These are phyloP conservation scores for Lottia scabra DNA, from an alignment of 2,888 invertebrate genomes.

Conservation along the genomic window DNA sequence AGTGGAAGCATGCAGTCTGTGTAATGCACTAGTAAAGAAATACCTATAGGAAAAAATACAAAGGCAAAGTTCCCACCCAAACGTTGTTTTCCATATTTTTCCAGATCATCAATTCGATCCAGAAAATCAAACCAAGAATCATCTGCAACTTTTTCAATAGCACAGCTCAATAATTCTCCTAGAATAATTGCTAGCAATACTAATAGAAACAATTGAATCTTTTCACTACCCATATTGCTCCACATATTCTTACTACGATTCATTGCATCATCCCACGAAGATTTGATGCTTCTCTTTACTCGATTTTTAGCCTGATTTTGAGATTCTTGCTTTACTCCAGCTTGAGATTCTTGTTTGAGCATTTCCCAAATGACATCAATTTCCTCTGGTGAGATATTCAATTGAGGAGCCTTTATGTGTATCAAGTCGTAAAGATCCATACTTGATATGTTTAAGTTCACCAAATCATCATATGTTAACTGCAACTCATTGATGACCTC, in stretches of 20 bases:
- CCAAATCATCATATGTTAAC: not conserved
- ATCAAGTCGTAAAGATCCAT: not conserved
- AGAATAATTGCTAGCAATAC: slow-evolving; percentile 53
- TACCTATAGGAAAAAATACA: slow-evolving; percentile 54
- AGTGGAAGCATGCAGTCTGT: slow-evolving; percentile 58
- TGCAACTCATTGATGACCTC: not conserved
- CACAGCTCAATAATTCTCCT: slow-evolving; percentile 55
- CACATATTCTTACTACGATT: slow-evolving; percentile 6
- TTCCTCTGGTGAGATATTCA: not conserved
- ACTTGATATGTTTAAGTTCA: not conserved
- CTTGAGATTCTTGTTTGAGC: not conserved
- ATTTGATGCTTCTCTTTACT: not conserved
- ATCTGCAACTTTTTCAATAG: slow-evolving; percentile 62
- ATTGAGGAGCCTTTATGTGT: not conserved
- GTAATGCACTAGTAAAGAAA: slow-evolving; percentile 54
- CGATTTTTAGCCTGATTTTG: not conserved
- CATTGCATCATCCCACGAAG: not conserved
- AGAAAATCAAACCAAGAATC: slow-evolving; percentile 66
- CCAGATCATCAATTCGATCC: slow-evolving; percentile 61
- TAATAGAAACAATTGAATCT: slow-evolving; percentile 49
- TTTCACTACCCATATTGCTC: slow-evolving; percentile 35
- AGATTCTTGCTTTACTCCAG: not conserved
- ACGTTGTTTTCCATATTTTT: slow-evolving; percentile 63
- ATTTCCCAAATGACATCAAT: not conserved
- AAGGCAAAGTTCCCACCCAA: slow-evolving; percentile 59